A percentile compares a stretch with the other conserved stretches of the same genome.
These are phyloP conservation scores for Argopecten irradians DNA, from an alignment of 1,140 invertebrate species.

Conservation along the genomic window DNA sequence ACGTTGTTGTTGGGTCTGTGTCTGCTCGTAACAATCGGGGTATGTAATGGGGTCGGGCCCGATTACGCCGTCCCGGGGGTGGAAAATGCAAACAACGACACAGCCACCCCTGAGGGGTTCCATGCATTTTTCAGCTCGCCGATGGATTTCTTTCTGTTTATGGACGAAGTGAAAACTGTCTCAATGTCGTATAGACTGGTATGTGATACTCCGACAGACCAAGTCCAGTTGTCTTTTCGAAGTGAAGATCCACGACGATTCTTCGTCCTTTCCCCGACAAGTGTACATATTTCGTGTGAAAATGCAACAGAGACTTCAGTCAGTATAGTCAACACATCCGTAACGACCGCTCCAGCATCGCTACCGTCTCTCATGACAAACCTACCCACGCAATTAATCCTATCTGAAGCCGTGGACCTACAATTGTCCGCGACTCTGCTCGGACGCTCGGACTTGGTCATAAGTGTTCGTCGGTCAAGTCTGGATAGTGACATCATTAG, in stretches of 20 bases:
- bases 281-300: not conserved
- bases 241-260: not conserved
- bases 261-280: not conserved
- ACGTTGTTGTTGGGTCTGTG: not conserved
- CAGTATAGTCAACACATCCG: not conserved
- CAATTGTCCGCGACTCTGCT: not conserved
- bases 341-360: not conserved
- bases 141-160: not conserved
- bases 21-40: not conserved
- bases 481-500: not conserved
- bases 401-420: not conserved
- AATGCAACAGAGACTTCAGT: not conserved
- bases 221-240: not conserved
- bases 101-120: not conserved
- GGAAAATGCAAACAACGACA: not conserved
- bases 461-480: not conserved
- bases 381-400: not conserved
- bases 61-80: not conserved
- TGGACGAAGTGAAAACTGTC: not conserved
- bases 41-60: not conserved
- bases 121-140: not conserved
- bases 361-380: not conserved
- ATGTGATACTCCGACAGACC: not conserved
- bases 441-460: not conserved
- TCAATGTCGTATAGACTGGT: not conserved